Evolutionary conservation across 1,140 invertebrate genomes (phyloP).

Genomic region (Drosophila littoralis): DNA sequence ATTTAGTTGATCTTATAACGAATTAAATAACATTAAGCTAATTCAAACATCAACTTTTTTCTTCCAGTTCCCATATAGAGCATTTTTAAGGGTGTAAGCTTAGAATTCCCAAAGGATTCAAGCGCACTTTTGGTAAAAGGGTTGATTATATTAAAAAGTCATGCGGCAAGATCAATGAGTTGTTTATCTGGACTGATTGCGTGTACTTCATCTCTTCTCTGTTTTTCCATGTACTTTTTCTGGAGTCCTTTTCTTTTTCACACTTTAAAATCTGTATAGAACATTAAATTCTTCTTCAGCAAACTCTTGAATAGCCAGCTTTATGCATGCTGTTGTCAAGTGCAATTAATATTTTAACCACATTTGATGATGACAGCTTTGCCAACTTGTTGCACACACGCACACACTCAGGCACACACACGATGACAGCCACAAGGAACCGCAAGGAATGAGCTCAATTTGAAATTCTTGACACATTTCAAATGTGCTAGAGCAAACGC

Average conservation of each 20-base stretch:
- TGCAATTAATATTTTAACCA: constrained; percentile 29
- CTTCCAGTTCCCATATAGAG: not conserved
- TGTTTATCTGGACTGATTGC: not conserved
- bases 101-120: constrained; percentile 1
- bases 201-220: not conserved
- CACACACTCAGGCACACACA: constrained; percentile 8
- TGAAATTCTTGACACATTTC: constrained; percentile 36
- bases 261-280: not conserved
- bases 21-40: not conserved
- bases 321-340: constrained; percentile 5
- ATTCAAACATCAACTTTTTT: not conserved
- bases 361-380: constrained; percentile 22
- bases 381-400: constrained; percentile 42
- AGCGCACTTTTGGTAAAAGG: not conserved
- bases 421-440: constrained; percentile 10
- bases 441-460: constrained; percentile 2
- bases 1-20: too few relatives aligned
- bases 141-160: not conserved
- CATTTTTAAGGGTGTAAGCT: not conserved
- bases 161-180: not conserved
- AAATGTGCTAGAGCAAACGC: constrained; percentile 11
- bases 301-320: not conserved
- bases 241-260: not conserved
- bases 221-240: too few relatives aligned
- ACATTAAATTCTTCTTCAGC: too few relatives aligned